Conservation (phyloP, 2,888 invertebrate species). For the Acanthoscelides obtectus region DNA sequence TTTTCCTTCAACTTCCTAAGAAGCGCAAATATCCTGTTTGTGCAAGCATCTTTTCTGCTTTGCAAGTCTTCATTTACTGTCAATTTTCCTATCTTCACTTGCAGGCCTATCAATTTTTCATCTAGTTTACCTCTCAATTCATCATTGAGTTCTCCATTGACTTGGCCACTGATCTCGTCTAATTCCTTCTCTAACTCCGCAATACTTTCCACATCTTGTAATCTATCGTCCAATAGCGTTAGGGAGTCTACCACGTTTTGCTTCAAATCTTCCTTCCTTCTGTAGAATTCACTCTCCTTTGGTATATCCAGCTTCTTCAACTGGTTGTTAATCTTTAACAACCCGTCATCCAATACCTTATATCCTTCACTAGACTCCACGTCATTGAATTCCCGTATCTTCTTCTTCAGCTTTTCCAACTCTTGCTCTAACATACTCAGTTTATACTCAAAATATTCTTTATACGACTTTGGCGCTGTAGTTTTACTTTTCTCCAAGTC, state of each 20-base stretch:
- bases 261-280: slow-evolving; percentile 14
- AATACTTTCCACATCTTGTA: slow-evolving; percentile 15
- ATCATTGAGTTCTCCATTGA: slow-evolving; percentile 11
- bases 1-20: slow-evolving; percentile 15
- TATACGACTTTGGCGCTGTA: background rate
- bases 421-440: slow-evolving; percentile 2
- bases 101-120: slow-evolving; percentile 27
- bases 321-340: slow-evolving; percentile 12
- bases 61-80: slow-evolving; percentile 19
- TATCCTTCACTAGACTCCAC: slow-evolving; percentile 14
- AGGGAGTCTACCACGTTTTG: slow-evolving; percentile 14
- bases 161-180: slow-evolving; percentile 9
- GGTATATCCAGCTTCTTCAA: slow-evolving; percentile 13
- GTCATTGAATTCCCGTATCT: slow-evolving; percentile 10
- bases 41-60: slow-evolving; percentile 19
- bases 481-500: slow-evolving; percentile 5
- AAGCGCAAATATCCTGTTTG: slow-evolving; percentile 20
- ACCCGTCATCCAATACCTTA: slow-evolving; percentile 16
- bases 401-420: slow-evolving; percentile 3
- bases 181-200: slow-evolving; percentile 16
- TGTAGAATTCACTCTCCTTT: slow-evolving; percentile 7
- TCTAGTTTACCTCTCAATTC: slow-evolving; percentile 24
- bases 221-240: slow-evolving; percentile 17
- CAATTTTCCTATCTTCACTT: slow-evolving; percentile 24
- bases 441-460: background rate